phyloP scores from a whole-genome alignment of 2,113 vertebrate species.

The Scopus umbretta region DNA sequence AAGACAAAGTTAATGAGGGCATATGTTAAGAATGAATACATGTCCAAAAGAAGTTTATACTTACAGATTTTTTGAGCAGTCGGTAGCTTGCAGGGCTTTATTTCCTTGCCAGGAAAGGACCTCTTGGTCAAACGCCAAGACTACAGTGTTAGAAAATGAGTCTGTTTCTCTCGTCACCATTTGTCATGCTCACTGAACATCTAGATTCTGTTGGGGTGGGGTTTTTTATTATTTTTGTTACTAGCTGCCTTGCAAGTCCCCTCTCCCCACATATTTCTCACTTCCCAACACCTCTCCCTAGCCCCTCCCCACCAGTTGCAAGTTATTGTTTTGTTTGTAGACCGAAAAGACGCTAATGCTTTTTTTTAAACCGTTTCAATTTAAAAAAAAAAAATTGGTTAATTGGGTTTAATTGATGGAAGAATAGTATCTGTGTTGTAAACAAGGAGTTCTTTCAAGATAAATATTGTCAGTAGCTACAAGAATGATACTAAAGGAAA shows the following conservation, averaged over 20 bases:
- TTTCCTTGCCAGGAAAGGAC: slow-evolving; percentile 24
- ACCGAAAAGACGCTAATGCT: not conserved
- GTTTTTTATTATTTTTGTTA: not conserved
- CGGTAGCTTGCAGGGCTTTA: slow-evolving; percentile 39
- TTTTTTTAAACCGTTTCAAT: not conserved
- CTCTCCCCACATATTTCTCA: not conserved
- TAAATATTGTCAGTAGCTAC: slow-evolving; percentile 1
- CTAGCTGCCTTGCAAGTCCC: not conserved
- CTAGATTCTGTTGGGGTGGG: not conserved
- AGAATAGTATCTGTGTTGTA: slow-evolving; percentile 20
- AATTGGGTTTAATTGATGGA: slow-evolving; percentile 49
- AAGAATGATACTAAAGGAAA: slow-evolving; percentile 1
- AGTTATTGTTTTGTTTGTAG: not conserved
- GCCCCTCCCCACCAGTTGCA: rapidly evolving
- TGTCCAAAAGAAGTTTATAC: slow-evolving; percentile 68
- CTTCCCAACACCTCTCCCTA: not conserved
- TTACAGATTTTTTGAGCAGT: slow-evolving; percentile 65
- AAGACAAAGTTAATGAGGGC: slow-evolving; percentile 73
- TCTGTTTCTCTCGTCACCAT: slow-evolving; percentile 47
- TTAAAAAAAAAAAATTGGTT: not conserved
- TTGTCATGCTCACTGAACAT: slow-evolving; percentile 23
- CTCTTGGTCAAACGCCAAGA: slow-evolving; percentile 29
- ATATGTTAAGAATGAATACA: slow-evolving; percentile 69
- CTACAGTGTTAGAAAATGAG: slow-evolving; percentile 54
- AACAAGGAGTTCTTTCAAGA: slow-evolving; percentile 39